Percentiles rank a stretch among this genome's conserved stretches.
These are phyloP conservation scores for Gonatopus flavifemur DNA, from an alignment of 1,140 invertebrate genomes.

Conservation along the genomic window DNA sequence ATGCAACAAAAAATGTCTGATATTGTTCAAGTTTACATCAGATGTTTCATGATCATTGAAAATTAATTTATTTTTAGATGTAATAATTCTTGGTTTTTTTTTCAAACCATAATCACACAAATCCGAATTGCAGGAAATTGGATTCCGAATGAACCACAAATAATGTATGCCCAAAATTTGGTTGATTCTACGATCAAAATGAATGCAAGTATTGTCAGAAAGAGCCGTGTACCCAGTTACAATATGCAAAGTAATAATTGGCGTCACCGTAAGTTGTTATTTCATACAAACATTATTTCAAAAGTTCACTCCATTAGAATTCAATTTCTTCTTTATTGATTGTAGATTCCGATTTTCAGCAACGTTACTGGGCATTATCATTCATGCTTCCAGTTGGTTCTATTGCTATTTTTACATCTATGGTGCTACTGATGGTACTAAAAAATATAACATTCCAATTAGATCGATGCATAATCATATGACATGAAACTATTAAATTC, in stretches of 20 bases:
- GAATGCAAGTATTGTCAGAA: slow-evolving; percentile 22
- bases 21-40: too few species aligned
- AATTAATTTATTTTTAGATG: too few species aligned
- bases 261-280: slow-evolving; percentile 29
- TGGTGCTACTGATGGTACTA: slow-evolving; percentile 48
- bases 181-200: slow-evolving; percentile 29
- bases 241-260: slow-evolving; percentile 32
- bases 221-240: slow-evolving; percentile 21
- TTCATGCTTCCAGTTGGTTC: slow-evolving; percentile 43
- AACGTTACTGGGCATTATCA: slow-evolving; percentile 41
- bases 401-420: slow-evolving; percentile 36
- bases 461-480: not conserved
- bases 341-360: slow-evolving; percentile 34
- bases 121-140: slow-evolving; percentile 34
- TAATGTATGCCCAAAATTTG: slow-evolving; percentile 18
- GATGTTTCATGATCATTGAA: too few species aligned
- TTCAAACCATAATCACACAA: too few species aligned
- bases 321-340: slow-evolving; percentile 12
- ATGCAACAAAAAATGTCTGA: too few species aligned
- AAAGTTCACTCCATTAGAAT: slow-evolving; percentile 1
- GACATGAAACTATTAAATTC: too few species aligned
- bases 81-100: too few species aligned
- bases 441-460: slow-evolving; percentile 5
- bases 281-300: slow-evolving; percentile 4
- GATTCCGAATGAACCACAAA: slow-evolving; percentile 22